Base-by-base conservation (phyloP, 2,113 vertebrate genomes). In the Plestiodon gilberti region DNA sequence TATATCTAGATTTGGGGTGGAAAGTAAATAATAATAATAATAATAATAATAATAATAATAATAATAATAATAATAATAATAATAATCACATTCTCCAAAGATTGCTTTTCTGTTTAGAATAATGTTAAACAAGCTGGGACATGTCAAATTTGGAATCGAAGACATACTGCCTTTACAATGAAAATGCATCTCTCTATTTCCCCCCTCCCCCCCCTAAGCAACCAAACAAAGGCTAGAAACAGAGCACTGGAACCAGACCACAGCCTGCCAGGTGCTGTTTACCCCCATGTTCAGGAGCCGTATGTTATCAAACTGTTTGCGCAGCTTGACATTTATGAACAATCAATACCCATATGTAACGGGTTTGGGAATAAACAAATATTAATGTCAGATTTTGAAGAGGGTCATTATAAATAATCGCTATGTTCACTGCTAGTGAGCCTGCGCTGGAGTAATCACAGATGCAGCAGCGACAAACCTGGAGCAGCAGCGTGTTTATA, bases 391-490 rank as follows among this genome's bases (percentile, higher is more conserved):
- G n/a, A 35, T 70, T 85, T 7, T 18, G 57, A 6, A 48, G 65
- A 90, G 81, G 14, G 30, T 75, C 84, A 55, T n/a, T 87, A 76
- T 82, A 88, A 89, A 75, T 73, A 73, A 81, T 85, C 83, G 2
- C 30, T 77, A 85, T 73, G 82, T 0, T 62, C 6, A 13, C 77
- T 14, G 40, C 28, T 43, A 48, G 30, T 69, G 65, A 73, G 86
- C 86, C 69, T 64, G 20, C 35, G 3, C 82, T 83, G 48, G 85
- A 76, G 25, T 61, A 80, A 81, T 69, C 77, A 52, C 57, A 89
- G n/a, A 22, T 67, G 14, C 6, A 74, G 55, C 25, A 70, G 2
- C 0, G 2, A 85, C 52, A 52, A 87, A 86, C 52, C 6, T 0
- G 59, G 13, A 74, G 10, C 40, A 74, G 10, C 40, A 74, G 73